phyloP scores from a whole-genome alignment of 1,140 invertebrate species.

The Caenorhabditis remanei region DNA sequence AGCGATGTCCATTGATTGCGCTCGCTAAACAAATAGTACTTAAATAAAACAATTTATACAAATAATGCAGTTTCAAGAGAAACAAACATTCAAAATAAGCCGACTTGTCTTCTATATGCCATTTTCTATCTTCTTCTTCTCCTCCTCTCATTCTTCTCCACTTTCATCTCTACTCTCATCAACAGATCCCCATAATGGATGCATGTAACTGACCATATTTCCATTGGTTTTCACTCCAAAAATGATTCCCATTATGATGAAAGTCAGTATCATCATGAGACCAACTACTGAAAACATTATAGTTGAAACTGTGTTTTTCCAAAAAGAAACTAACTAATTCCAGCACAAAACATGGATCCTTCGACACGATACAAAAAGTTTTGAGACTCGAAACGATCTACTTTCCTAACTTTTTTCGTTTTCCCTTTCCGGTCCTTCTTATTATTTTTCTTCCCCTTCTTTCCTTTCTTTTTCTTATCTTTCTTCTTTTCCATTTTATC shows the following conservation, averaged over 20 bases:
- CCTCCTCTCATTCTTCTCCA: not conserved
- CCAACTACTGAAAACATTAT: not conserved
- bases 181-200: not conserved
- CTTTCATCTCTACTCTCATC: not conserved
- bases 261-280: not conserved
- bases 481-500: conserved; percentile 13
- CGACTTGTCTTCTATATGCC: conserved; percentile 11
- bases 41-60: no score
- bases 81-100: not conserved
- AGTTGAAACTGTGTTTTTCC: not conserved
- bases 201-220: conserved; percentile 16
- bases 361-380: conserved; percentile 27
- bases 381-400: conserved; percentile 8
- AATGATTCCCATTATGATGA: not conserved
- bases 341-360: conserved; percentile 18
- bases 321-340: conserved; percentile 4
- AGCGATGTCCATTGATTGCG: no score
- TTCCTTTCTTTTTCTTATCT: not conserved
- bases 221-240: not conserved
- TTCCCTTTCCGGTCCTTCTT: conserved; percentile 20
- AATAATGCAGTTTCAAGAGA: not conserved
- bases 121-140: not conserved
- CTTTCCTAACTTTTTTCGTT: not conserved
- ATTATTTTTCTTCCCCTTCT: conserved; percentile 7
- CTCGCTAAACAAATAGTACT: not conserved